These are phyloP conservation scores for Chlorops oryzae DNA, from an alignment of 1,140 invertebrate genomes.

Conservation along the genomic window DNA sequence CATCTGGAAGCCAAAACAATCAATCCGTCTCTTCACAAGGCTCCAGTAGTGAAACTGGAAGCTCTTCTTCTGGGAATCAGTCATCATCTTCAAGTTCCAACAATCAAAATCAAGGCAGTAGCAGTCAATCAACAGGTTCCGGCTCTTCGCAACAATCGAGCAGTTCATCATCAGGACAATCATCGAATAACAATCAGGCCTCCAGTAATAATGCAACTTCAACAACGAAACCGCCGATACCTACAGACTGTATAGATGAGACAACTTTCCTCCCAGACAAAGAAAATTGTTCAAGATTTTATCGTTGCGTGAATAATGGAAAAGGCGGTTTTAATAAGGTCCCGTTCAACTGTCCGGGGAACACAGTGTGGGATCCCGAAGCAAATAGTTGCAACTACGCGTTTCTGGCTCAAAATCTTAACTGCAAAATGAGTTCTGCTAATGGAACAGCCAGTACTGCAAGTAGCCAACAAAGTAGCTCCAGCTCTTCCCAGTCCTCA, in stretches of 20 bases:
- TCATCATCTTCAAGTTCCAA: constrained; percentile 14
- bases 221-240: constrained; percentile 34
- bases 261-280: constrained; percentile 57
- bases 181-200: constrained; percentile 11
- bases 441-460: constrained; percentile 20
- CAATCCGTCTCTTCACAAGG: not conserved
- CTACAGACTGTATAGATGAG: constrained; percentile 45
- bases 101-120: constrained; percentile 13
- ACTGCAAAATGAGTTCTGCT: constrained; percentile 37
- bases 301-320: constrained; percentile 58
- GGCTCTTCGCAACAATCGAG: not conserved
- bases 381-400: constrained; percentile 58
- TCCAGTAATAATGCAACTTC: constrained; percentile 12
- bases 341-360: constrained; percentile 59
- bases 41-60: constrained; percentile 9
- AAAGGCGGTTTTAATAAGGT: constrained; percentile 54
- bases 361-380: constrained; percentile 59
- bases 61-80: constrained; percentile 20
- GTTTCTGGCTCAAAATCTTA: constrained; percentile 50
- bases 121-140: not conserved
- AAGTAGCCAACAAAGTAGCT: constrained; percentile 1
- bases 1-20: constrained; percentile 6
- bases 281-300: constrained; percentile 61
- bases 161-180: constrained; percentile 6
- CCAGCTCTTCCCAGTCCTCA: no score